These are phyloP conservation scores for Pachyseris speciosa DNA, from an alignment of 64 coral and sea anemone genomes.

Conservation along the genomic window DNA sequence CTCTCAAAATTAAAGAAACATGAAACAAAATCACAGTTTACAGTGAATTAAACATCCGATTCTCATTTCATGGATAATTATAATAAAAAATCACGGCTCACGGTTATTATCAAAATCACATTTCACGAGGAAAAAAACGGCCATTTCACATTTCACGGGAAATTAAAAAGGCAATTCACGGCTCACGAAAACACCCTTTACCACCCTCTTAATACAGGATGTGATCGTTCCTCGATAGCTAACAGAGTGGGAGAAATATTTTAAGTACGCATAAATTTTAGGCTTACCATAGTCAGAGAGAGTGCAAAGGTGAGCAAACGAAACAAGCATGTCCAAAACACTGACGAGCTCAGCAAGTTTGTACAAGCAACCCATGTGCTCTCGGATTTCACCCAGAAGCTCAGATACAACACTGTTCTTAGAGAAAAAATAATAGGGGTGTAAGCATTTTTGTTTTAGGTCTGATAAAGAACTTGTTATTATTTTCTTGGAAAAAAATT, in stretches of 20 bases:
- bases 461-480: not conserved
- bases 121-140: too few relatives aligned
- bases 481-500: not conserved
- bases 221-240: not conserved
- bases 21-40: too few relatives aligned
- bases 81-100: too few relatives aligned
- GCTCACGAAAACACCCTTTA: too few relatives aligned
- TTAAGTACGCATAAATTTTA: too few relatives aligned
- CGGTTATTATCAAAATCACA: too few relatives aligned
- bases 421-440: not conserved
- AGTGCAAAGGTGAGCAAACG: conserved; percentile 87
- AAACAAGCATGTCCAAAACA: conserved; percentile 91
- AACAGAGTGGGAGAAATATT: not conserved
- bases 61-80: too few relatives aligned
- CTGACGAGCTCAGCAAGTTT: conserved; percentile 93
- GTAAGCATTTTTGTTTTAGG: not conserved
- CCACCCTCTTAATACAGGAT: too few relatives aligned
- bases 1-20: too few relatives aligned
- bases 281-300: conserved; percentile 93
- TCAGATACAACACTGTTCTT: conserved; percentile 91
- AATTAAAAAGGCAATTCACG: too few relatives aligned
- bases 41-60: too few relatives aligned
- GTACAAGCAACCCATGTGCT: conserved; percentile 94
- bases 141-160: too few relatives aligned
- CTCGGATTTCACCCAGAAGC: conserved; percentile 88